Evolutionary conservation across 1,140 invertebrate species (phyloP).

Genomic region (Macrotrachela quadricornifera): DNA sequence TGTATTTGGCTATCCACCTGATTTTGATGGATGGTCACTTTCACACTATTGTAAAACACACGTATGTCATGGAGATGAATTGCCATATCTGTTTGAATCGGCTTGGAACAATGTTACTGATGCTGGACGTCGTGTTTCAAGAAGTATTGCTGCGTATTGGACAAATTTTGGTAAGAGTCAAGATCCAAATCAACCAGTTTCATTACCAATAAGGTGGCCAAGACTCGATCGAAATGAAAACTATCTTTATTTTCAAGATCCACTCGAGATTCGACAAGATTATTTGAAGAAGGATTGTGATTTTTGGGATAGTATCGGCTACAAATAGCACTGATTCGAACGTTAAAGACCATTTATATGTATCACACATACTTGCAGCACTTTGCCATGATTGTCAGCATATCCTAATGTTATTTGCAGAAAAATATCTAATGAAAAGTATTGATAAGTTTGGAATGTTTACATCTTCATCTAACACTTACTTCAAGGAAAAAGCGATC

Average conservation of each 20-base stretch:
- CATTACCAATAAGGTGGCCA: background rate
- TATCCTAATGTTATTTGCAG: too few relatives aligned
- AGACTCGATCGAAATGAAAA: background rate
- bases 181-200: background rate
- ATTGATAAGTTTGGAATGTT: too few relatives aligned
- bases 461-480: too few relatives aligned
- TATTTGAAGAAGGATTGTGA: slow-evolving; percentile 6
- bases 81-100: slow-evolving; percentile 4
- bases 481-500: too few relatives aligned
- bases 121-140: slow-evolving; percentile 12
- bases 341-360: too few relatives aligned
- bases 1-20: slow-evolving; percentile 1
- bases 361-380: too few relatives aligned
- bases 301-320: slow-evolving; percentile 6
- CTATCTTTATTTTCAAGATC: background rate
- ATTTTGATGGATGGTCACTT: too few relatives aligned
- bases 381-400: too few relatives aligned
- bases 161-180: slow-evolving; percentile 18
- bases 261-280: background rate
- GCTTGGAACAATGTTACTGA: background rate
- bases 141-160: slow-evolving; percentile 15
- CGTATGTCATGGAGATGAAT: slow-evolving; percentile 6
- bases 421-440: too few relatives aligned
- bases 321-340: too few relatives aligned
- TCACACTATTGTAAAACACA: background rate